Evolutionary conservation across 2,797 vertebrate genomes (phyloP), one percentile per base, ranked within the genome.

Genomic region (Babyrousa celebensis): DNA sequence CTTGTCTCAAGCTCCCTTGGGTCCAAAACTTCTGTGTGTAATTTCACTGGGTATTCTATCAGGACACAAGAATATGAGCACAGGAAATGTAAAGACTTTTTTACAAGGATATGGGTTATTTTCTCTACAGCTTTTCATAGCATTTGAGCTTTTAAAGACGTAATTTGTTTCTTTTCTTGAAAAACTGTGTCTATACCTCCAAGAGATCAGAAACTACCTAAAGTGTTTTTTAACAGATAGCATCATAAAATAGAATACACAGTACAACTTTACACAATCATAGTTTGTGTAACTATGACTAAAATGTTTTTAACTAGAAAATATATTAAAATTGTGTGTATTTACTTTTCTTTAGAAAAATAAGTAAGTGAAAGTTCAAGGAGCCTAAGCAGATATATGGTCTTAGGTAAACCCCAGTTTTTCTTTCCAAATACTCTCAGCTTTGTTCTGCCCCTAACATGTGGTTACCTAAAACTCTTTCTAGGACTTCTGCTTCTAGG

Each of bases 131-230:
- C 2, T 77, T 77, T 93, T 68, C 52, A 3, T 58, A 58, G 27
- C 32, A 20, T 23, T 85, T n/a, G 40, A 62, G 54, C 3, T 25
- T 72, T 77, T 67, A 40, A 21, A 71, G 3, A 4, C 18, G 75
- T 72, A 3, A 80, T 82, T 77, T 87, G 29, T 68, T 92, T 54
- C 23, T 52, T 93, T 91, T 68, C 40, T 89, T 65, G 10, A 62
- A 67, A 78, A 92, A 27, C 14, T 43, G 4, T 82, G 14, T 25
- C 21, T 54, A 18, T 4, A 58, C 40, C 43, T 77, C 15, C 29
- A 91, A 91, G 68, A 54, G 78, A 92, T 74, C 48, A 85, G 89
- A 90, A 68, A 85, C 54, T 87, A 60, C 63, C 9, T 27, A 56
- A 75, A 91, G 9, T 8, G 36, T 14, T 80, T 67, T 85, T 58